Base-by-base conservation (phyloP, 2,797 vertebrate species). In the Tapera naevia region DNA sequence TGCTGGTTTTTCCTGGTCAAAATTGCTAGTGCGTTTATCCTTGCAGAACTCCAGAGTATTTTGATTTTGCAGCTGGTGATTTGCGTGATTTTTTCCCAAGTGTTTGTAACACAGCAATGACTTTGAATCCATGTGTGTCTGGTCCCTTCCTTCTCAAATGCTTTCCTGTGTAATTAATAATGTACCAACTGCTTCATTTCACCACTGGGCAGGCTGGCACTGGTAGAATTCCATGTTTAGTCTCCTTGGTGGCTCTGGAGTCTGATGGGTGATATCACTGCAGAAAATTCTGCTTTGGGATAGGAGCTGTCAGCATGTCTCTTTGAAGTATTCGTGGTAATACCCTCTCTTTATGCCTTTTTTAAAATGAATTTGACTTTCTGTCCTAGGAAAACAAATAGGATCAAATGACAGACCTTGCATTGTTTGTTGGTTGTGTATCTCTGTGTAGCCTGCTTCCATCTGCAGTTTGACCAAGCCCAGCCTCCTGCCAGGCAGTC, bases 201-300 rank as follows among this genome's bases (percentile, higher is more conserved):
- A 85, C 86, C 80, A 72, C 73, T 5, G 9, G 86, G 71, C 53
- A 62, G 45, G 61, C 80, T 5, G 10, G 41, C 86, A 74, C 83
- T 80, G 88, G 92, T 71, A 76, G 88, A 94, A 82, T 89, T 88
- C 48, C 50, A 39, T 32, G 28, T 56, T 90, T 35, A 14, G 56
- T 65, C 43, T 86, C 48, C 80, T 89, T 1, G 0, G 67, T 90
- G 78, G 84, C 71, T 79, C 93, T 88, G 80, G 60, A 93, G 37
- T 28, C 81, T 91, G 80, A 62, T 2, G 61, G 58, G 79, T 70
- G 50, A 91, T 91, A 72, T 28, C 85, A 5, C 15, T 64, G n/a
- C 76, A 80, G 80, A 79, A 67, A 27, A 88, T 75, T 73, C 58
- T 89, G 73, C 54, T 83, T 80, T 95, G 86, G 79, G 75, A 61